These are phyloP conservation scores for Tetraodon nigroviridis DNA, from an alignment of 2,113 vertebrate genomes.

Conservation along the genomic window DNA sequence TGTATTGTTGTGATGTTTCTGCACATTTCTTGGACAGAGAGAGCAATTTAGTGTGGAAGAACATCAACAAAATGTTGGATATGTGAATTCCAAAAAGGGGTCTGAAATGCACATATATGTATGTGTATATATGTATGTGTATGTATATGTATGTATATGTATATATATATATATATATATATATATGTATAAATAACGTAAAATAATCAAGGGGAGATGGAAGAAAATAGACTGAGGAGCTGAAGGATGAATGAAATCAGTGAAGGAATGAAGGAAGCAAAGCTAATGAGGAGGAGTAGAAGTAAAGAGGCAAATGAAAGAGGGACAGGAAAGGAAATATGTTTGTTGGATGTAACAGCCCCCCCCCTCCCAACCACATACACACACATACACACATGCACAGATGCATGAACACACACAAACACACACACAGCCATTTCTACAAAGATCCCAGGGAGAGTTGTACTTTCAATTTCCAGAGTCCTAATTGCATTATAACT, in stretches of 20 bases:
- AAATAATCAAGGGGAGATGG: not conserved
- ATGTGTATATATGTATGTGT: too few species aligned
- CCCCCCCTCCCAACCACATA: conserved; percentile 12
- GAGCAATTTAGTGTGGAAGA: not conserved
- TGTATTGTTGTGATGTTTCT: too few species aligned
- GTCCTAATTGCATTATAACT: conserved; percentile 68
- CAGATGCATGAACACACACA: too few species aligned
- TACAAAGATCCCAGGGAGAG: conserved; percentile 58
- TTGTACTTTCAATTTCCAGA: conserved; percentile 71
- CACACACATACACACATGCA: conserved; percentile 27
- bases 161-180: too few species aligned
- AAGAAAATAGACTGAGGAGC: not conserved
- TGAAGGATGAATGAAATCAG: not conserved
- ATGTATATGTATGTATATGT: conserved; percentile 4
- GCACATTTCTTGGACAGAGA: not conserved
- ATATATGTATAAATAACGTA: conserved; percentile 30
- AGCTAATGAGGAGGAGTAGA: conserved; percentile 18
- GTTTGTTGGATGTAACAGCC: conserved; percentile 60
- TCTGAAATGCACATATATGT: conserved; percentile 17
- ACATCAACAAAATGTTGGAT: conserved; percentile 22
- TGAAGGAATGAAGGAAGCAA: not conserved
- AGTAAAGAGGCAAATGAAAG: conserved; percentile 22
- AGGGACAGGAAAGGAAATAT: conserved; percentile 38
- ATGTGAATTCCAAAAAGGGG: conserved; percentile 18
- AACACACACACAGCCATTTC: conserved; percentile 28